Conservation (phyloP, 2,797 vertebrate genomes). For the Chelidonichthys spinosus region DNA sequence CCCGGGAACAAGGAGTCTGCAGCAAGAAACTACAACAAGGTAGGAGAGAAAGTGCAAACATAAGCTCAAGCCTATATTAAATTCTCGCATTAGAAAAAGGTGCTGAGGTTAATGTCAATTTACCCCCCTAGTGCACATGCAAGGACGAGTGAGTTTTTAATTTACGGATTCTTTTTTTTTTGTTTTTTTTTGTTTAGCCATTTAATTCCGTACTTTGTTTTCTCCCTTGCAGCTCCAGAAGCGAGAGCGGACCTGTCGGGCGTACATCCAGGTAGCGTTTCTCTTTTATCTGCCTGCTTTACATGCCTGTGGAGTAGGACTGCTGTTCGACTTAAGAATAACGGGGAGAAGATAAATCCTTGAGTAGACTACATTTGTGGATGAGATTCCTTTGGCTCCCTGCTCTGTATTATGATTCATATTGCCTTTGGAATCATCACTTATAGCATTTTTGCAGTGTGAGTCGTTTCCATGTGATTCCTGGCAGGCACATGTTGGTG, state of each 20-base stretch:
- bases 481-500: slow-evolving; percentile 38
- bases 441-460: slow-evolving; percentile 57
- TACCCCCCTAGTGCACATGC: slow-evolving; percentile 32
- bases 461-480: slow-evolving; percentile 60
- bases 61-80: slow-evolving; percentile 25
- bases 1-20: slow-evolving; percentile 93
- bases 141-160: slow-evolving; percentile 51
- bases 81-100: slow-evolving; percentile 47
- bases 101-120: slow-evolving; percentile 45
- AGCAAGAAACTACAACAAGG: slow-evolving; percentile 95
- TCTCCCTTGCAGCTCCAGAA: slow-evolving; percentile 89
- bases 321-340: slow-evolving; percentile 67
- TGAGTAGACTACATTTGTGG: slow-evolving; percentile 58
- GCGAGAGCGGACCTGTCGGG: slow-evolving; percentile 92
- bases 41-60: slow-evolving; percentile 55
- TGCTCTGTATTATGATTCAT: slow-evolving; percentile 71
- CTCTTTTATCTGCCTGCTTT: slow-evolving; percentile 70
- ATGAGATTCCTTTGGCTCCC: slow-evolving; percentile 69
- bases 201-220: slow-evolving; percentile 68
- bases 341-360: slow-evolving; percentile 68
- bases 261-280: slow-evolving; percentile 91
- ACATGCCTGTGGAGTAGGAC: slow-evolving; percentile 53
- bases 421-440: slow-evolving; percentile 66
- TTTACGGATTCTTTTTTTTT: neutral
- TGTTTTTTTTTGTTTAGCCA: slow-evolving; percentile 45